These are phyloP conservation scores for Coelopa pilipes DNA, from an alignment of 2,888 invertebrate genomes.

Conservation along the genomic window DNA sequence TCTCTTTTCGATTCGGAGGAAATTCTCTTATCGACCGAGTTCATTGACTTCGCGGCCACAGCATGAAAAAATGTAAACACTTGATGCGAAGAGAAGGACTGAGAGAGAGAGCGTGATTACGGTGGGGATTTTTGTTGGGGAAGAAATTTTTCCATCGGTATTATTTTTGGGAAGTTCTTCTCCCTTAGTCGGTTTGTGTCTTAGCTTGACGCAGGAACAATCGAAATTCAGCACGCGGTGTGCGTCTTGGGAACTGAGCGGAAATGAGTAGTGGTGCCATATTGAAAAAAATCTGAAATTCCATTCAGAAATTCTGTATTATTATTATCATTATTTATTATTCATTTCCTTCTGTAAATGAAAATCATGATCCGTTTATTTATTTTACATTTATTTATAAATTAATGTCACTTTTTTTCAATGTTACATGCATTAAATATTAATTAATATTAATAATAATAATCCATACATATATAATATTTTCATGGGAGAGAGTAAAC, in stretches of 20 bases:
- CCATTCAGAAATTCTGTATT: too few relatives aligned
- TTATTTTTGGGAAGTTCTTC: too few relatives aligned
- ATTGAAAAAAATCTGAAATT: too few relatives aligned
- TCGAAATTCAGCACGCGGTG: too few relatives aligned
- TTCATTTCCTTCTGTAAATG: too few relatives aligned
- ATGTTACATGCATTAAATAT: background rate
- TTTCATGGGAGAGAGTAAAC: background rate
- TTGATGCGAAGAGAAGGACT: background rate
- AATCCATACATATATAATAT: background rate
- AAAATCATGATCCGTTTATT: background rate
- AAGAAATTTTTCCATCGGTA: too few relatives aligned
- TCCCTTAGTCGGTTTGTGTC: too few relatives aligned
- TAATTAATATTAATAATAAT: background rate
- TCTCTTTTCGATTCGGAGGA: background rate
- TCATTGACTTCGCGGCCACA: constrained; percentile 31
- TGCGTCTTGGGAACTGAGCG: too few relatives aligned
- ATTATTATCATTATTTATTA: too few relatives aligned
- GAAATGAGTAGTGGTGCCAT: too few relatives aligned
- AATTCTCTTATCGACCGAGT: constrained; percentile 15
- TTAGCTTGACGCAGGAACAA: too few relatives aligned
- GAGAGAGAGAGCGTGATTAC: background rate
- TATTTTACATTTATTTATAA: constrained; percentile 8
- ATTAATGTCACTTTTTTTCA: constrained; percentile 7
- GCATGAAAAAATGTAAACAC: constrained; percentile 18
- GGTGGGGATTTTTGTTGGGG: too few relatives aligned